Evolutionary conservation across 1,140 invertebrate species (phyloP).

Genomic region (Trypoxylus dichotomus): DNA sequence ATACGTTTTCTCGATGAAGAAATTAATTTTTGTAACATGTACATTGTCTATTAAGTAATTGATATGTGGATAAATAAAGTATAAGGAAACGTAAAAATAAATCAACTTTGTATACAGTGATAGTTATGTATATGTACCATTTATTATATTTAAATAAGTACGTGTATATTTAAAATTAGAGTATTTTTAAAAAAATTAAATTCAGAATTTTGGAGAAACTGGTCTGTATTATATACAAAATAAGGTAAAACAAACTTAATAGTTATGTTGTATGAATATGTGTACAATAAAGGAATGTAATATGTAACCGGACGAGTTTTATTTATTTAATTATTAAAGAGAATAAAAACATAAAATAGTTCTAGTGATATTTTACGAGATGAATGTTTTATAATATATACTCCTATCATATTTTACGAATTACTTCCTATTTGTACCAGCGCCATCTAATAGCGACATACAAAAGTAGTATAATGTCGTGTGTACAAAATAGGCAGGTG

Average conservation of each 20-base stretch:
- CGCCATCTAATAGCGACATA: too few relatives aligned
- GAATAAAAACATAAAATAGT: too few relatives aligned
- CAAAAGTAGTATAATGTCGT: too few relatives aligned
- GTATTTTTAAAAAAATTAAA: constrained; percentile 3
- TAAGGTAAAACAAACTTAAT: background rate
- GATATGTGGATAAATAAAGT: background rate
- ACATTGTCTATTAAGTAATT: background rate
- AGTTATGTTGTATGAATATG: constrained; percentile 17
- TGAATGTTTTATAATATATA: too few relatives aligned
- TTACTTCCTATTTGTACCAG: too few relatives aligned
- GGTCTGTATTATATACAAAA: constrained; percentile 17
- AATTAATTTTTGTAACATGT: constrained; percentile 17
- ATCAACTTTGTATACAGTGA: constrained; percentile 14
- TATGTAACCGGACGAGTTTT: background rate
- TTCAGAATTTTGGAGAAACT: constrained; percentile 8
- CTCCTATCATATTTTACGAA: too few relatives aligned
- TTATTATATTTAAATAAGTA: constrained; percentile 1
- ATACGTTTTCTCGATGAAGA: background rate
- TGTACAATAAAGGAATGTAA: constrained; percentile 21
- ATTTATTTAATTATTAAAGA: too few relatives aligned
- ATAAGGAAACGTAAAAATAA: background rate
- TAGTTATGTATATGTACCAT: constrained; percentile 1
- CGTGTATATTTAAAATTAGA: constrained; percentile 4
- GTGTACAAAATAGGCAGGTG: too few relatives aligned
- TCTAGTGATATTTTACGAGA: too few relatives aligned